These are phyloP conservation scores for Oikopleura albicans DNA, from an alignment of 23 tunicate species.

Conservation along the genomic window DNA sequence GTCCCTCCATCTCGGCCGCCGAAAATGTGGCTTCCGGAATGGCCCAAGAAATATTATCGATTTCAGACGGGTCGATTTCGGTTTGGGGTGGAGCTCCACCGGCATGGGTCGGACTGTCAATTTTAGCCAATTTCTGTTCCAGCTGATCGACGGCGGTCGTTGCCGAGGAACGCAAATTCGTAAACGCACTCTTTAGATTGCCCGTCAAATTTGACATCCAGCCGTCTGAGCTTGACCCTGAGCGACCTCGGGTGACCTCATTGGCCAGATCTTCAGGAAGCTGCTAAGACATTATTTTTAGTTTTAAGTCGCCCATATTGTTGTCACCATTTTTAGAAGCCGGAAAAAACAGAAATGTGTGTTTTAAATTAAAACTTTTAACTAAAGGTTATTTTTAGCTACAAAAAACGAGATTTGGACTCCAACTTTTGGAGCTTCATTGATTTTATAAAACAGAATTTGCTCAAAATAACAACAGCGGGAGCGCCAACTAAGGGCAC, in stretches of 20 bases:
- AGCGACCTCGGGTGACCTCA: not conserved
- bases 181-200: not conserved
- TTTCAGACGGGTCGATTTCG: not conserved
- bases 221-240: not conserved
- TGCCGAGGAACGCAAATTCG: not conserved
- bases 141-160: not conserved
- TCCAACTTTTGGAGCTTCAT: too few species aligned
- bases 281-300: too few species aligned
- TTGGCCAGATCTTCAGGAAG: not conserved
- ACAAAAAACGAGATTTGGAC: too few species aligned
- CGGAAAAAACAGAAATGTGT: too few species aligned
- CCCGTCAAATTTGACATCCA: not conserved
- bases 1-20: not conserved
- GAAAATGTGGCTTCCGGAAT: not conserved
- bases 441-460: too few species aligned
- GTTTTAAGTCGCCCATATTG: too few species aligned
- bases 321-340: too few species aligned
- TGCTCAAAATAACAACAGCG: too few species aligned
- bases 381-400: too few species aligned
- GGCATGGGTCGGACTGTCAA: not conserved
- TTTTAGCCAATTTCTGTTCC: not conserved
- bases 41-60: not conserved
- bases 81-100: not conserved
- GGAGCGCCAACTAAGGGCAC: too few species aligned
- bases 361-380: too few species aligned